These are phyloP conservation scores for Holothuria scabra DNA, from an alignment of 53 echinoderm and acorn worm genomes.

Conservation along the genomic window DNA sequence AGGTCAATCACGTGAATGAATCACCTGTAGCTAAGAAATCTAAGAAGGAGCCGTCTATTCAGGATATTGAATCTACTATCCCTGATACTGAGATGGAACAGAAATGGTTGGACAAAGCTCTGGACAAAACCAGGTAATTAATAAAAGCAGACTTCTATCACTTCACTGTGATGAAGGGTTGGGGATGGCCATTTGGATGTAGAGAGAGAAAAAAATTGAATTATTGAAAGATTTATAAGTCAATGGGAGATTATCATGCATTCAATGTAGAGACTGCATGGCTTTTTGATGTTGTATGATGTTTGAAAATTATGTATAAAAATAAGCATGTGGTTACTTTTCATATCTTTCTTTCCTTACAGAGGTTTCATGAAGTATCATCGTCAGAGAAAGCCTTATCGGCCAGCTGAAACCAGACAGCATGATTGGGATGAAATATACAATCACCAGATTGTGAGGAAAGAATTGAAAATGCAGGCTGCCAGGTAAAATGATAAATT, in stretches of 20 bases:
- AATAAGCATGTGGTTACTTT: too few relatives aligned
- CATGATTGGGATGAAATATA: slow-evolving; percentile 98
- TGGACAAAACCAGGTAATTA: slow-evolving; percentile 91
- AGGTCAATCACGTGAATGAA: slow-evolving; percentile 3
- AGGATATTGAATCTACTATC: slow-evolving; percentile 90
- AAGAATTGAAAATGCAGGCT: slow-evolving; percentile 83
- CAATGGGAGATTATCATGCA: too few relatives aligned
- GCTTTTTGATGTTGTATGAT: too few relatives aligned
- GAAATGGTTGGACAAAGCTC: slow-evolving; percentile 72
- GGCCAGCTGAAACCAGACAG: slow-evolving; percentile 69
- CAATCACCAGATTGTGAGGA: slow-evolving; percentile 85
- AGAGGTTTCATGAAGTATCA: slow-evolving; percentile 97
- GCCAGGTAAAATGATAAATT: slow-evolving; percentile 65
- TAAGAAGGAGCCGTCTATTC: slow-evolving; percentile 71
- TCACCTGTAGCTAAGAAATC: slow-evolving; percentile 45
- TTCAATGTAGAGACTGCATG: too few relatives aligned
- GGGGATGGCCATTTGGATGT: too few relatives aligned
- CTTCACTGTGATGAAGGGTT: too few relatives aligned
- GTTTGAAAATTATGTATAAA: too few relatives aligned
- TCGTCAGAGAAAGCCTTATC: slow-evolving; percentile 85
- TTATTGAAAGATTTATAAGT: too few relatives aligned
- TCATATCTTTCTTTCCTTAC: background rate
- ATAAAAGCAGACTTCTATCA: background rate
- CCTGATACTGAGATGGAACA: slow-evolving; percentile 84
- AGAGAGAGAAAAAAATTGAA: too few relatives aligned